Evolutionary conservation across 2,113 vertebrate genomes (phyloP).

Genomic region (Leucoraja erinaceus): DNA sequence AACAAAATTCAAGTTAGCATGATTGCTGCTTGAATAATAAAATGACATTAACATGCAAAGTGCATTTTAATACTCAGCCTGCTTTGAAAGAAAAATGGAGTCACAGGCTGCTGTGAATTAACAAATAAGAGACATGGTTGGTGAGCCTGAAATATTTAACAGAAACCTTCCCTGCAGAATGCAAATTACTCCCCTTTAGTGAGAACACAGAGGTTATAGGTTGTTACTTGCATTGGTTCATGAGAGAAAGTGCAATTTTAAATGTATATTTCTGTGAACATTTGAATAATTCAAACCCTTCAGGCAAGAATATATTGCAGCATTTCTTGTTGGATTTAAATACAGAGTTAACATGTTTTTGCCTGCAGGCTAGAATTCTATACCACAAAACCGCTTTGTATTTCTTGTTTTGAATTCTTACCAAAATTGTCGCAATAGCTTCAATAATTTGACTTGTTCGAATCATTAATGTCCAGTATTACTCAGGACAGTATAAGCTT

Average conservation of each 20-base stretch:
- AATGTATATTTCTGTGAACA: constrained; percentile 1
- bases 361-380: constrained; percentile 8
- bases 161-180: not conserved
- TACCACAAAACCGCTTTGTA: not conserved
- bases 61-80: constrained; percentile 22
- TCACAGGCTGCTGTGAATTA: constrained; percentile 12
- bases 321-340: not conserved
- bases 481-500: not conserved
- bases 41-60: constrained; percentile 40
- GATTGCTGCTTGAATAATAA: constrained; percentile 35
- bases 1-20: constrained; percentile 34
- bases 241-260: constrained; percentile 8
- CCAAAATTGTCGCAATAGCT: not conserved
- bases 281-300: constrained; percentile 11
- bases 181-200: constrained; percentile 16
- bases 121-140: constrained; percentile 21
- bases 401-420: not conserved
- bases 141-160: constrained; percentile 34
- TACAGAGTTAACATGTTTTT: constrained; percentile 8
- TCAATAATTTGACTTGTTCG: not conserved
- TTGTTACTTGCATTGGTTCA: constrained; percentile 16
- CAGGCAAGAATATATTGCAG: constrained; percentile 19
- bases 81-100: constrained; percentile 20
- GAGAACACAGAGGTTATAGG: constrained; percentile 19
- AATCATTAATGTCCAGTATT: not conserved